Conservation (phyloP, 64 coral and sea anemone genomes). For the Actinia equina region DNA sequence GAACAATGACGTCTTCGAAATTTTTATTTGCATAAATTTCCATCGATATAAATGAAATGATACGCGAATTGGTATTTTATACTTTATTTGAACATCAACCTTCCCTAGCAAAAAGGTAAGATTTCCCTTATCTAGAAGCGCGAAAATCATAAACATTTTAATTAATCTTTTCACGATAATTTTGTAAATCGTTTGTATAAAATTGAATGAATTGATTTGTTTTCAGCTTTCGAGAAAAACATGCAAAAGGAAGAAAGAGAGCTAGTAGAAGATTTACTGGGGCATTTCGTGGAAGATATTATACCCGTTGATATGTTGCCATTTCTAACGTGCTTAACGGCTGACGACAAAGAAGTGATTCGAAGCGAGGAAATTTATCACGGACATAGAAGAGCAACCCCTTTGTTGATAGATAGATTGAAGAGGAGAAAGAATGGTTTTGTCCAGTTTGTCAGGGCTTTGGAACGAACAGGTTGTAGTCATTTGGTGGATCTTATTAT, state of each 20-base stretch:
- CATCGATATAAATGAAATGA: not conserved
- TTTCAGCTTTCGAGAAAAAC: not conserved
- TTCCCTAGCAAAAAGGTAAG: not conserved
- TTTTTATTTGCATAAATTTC: not conserved
- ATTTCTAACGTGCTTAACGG: conserved; percentile 50
- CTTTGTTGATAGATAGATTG: conserved; percentile 32
- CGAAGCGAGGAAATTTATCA: conserved; percentile 32
- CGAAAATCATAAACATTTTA: too few relatives aligned
- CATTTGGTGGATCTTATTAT: conserved; percentile 51
- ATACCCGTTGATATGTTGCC: conserved; percentile 60
- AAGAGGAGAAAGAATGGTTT: conserved; percentile 30
- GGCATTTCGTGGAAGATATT: conserved; percentile 36
- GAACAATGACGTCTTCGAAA: not conserved
- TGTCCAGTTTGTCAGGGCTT: conserved; percentile 41
- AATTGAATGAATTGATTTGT: not conserved
- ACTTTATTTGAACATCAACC: not conserved
- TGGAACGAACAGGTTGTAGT: conserved; percentile 25
- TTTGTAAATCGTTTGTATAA: too few relatives aligned
- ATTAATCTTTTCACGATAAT: too few relatives aligned
- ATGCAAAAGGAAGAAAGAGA: conserved; percentile 47
- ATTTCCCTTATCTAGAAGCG: not conserved
- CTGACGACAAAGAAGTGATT: conserved; percentile 43
- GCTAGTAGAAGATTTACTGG: not conserved
- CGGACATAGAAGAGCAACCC: conserved; percentile 30
- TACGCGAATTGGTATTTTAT: not conserved